Conservation (phyloP, 2,797 vertebrate genomes). For the Phylloscopus collybita region DNA sequence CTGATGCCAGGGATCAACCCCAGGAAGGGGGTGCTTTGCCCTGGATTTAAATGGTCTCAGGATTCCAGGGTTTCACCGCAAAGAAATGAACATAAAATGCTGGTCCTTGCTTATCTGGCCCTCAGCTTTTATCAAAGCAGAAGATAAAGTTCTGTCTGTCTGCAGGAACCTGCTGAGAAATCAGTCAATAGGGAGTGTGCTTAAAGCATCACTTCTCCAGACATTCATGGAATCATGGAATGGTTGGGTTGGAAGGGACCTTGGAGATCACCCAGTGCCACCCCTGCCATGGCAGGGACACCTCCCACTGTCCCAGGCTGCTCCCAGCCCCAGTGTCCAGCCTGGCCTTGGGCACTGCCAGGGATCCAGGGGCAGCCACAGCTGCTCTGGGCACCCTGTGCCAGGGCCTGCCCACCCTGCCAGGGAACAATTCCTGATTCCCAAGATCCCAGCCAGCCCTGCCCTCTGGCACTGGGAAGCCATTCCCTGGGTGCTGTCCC, state of each 20-base stretch:
- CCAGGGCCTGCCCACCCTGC: no score
- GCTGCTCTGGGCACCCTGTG: no score
- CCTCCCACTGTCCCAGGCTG: not conserved
- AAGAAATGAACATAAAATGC: not conserved
- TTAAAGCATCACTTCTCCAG: not conserved
- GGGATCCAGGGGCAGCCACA: not conserved
- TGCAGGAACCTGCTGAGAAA: not conserved
- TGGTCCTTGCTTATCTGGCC: not conserved
- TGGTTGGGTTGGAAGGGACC: not conserved
- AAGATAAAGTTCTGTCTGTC: not conserved
- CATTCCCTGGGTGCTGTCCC: no score
- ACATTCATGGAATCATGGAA: not conserved
- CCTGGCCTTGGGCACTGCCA: not conserved
- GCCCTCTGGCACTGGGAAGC: no score
- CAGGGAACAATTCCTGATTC: no score
- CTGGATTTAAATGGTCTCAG: rapidly evolving
- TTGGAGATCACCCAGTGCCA: rapidly evolving
- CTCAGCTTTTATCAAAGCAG: not conserved
- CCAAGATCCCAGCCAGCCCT: no score
- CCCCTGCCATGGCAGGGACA: not conserved
- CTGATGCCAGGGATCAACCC: not conserved
- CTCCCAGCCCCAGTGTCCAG: not conserved
- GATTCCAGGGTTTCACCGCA: not conserved
- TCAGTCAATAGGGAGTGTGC: not conserved
- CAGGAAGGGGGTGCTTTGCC: not conserved